Conservation (phyloP, 2,113 vertebrate genomes). For the Charina bottae region DNA sequence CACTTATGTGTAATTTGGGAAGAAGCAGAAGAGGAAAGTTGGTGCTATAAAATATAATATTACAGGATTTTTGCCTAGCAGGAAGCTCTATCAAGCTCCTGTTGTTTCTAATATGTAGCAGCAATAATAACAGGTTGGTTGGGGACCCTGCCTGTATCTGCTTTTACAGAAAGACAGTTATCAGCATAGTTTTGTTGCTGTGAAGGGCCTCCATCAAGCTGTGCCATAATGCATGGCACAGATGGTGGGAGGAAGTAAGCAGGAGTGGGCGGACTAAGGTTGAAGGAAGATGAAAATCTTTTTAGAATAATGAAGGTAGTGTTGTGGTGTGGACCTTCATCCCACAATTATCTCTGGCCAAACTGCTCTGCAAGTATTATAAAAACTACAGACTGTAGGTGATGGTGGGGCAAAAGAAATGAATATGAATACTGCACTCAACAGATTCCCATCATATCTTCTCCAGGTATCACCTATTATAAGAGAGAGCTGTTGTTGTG, state of each 20-base stretch:
- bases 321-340: neutral
- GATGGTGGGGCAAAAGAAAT: neutral
- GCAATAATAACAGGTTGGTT: neutral
- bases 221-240: neutral
- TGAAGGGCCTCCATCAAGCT: neutral
- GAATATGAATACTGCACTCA: neutral
- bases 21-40: constrained; percentile 13
- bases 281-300: neutral
- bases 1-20: accelerated
- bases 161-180: constrained; percentile 1
- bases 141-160: neutral
- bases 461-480: neutral
- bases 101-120: neutral
- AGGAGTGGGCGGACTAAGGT: neutral
- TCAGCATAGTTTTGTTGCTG: constrained; percentile 7
- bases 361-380: neutral
- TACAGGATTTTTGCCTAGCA: accelerated
- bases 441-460: neutral
- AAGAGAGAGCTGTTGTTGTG: neutral
- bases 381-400: neutral
- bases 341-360: neutral
- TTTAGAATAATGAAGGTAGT: neutral
- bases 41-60: constrained; percentile 49
- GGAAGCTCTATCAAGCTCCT: neutral
- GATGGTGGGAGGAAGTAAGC: neutral